Base-by-base conservation (phyloP, 2,113 vertebrate genomes). In the Colaptes auratus region DNA sequence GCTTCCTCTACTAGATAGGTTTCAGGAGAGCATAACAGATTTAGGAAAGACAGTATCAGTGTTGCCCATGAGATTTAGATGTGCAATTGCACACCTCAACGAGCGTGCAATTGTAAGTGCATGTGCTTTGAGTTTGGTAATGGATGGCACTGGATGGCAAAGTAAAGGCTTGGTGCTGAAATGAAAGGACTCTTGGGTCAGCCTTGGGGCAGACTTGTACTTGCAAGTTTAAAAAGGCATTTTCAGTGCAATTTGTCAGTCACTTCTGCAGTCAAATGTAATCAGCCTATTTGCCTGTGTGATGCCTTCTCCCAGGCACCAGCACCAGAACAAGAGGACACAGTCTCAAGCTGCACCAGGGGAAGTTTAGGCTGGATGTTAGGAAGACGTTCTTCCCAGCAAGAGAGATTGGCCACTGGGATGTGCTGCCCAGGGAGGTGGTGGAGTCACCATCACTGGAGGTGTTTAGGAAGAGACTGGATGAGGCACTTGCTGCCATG, bases 51-150 rank as follows among this genome's bases (percentile, higher is more conserved):
- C 21, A 55, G 0, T 82, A 69, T 82, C 74, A 86, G n/a, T 70
- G 84, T 11, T 87, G 77, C 55, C 84, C 1, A 0, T 61, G 71
- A 84, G 69, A 86, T 52, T 52, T 52, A 91, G 86, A 61, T 46
- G 74, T 92, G 77, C 81, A 84, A 81, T 84, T 89, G 74, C 39
- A 59, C 55, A 79, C 70, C 83, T 76, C 94, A 93, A 59, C 50
- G 70, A 93, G 80, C 27, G 0, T 90, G 86, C 93, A 94, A 94
- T 95, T 90, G 70, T 88, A 96, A 92, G 39, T 88, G 89, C 46
- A 67, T 13, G 2, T 88, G 66, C 71, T 72, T 88, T 35, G 52
- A 75, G 75, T 35, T 94, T 95, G 78, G 70, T 58, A 66, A 61
- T 59, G 81, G 70, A 79, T 90, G 61, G 44, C 71, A 85, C 53